phyloP scores from a whole-genome alignment of 2,888 invertebrate species.

The Laspeyria flexula region DNA sequence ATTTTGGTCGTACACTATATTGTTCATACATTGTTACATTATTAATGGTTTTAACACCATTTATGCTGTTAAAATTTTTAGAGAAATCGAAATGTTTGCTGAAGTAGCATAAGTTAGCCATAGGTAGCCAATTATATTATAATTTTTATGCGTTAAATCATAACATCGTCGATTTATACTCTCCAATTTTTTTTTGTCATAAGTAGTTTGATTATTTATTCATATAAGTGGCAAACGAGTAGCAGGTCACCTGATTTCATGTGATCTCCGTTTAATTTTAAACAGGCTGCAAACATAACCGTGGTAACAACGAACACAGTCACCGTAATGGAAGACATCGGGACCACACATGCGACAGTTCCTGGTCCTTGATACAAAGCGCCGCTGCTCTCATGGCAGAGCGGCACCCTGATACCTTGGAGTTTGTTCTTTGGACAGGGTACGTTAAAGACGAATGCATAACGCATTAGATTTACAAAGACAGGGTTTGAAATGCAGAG shows the following conservation, averaged over 20 bases:
- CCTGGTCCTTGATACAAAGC: constrained; percentile 95
- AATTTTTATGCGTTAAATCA: too few relatives aligned
- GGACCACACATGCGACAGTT: constrained; percentile 93
- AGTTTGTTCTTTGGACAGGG: constrained; percentile 98
- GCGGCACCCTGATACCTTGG: constrained; percentile 93
- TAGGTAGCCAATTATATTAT: too few relatives aligned
- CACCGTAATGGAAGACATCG: constrained; percentile 81
- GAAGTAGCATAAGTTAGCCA: background rate
- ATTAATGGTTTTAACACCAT: background rate
- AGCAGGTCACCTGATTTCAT: too few relatives aligned
- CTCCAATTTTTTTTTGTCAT: too few relatives aligned
- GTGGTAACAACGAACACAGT: constrained; percentile 82
- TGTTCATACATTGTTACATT: background rate
- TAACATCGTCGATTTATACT: too few relatives aligned
- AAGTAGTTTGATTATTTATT: too few relatives aligned
- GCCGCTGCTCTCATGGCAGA: constrained; percentile 95
- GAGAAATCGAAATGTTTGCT: background rate
- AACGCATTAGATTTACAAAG: too few relatives aligned
- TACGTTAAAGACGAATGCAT: constrained; percentile 82
- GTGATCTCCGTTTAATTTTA: background rate
- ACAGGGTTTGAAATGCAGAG: too few relatives aligned
- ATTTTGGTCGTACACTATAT: constrained; percentile 4
- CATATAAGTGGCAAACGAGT: too few relatives aligned
- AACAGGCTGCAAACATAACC: constrained; percentile 77
- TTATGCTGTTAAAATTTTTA: background rate